A percentile compares a stretch with the other conserved stretches of the same genome.
Evolutionary conservation across 2,888 invertebrate genomes (phyloP).

Genomic region (Ennomos quercinarius): DNA sequence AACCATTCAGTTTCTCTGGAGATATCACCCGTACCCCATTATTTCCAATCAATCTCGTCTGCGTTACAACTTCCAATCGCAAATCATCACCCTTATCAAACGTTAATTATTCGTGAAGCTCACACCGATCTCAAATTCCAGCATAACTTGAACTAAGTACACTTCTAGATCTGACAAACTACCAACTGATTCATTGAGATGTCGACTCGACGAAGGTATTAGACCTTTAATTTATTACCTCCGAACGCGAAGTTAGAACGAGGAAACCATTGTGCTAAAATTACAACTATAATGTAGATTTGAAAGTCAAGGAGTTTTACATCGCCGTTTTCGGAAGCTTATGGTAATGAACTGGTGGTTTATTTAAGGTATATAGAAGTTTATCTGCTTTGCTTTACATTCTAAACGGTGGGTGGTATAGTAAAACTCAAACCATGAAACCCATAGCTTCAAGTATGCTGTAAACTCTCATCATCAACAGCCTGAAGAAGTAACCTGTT

Average conservation of each 20-base stretch:
- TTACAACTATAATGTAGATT: constrained; percentile 36
- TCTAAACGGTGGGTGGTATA: too few relatives aligned
- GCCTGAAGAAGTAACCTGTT: too few relatives aligned
- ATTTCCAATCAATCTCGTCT: neutral
- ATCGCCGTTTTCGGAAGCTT: constrained; percentile 23
- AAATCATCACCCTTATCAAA: constrained; percentile 14
- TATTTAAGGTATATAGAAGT: constrained; percentile 15
- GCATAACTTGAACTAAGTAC: constrained; percentile 27
- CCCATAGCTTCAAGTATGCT: too few relatives aligned
- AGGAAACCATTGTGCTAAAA: constrained; percentile 49
- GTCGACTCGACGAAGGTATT: constrained; percentile 49
- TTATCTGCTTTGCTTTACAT: neutral
- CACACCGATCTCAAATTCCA: constrained; percentile 19
- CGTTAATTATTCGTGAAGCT: constrained; percentile 16
- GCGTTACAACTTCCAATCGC: neutral
- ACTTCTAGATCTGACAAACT: constrained; percentile 37
- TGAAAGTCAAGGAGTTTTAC: constrained; percentile 31
- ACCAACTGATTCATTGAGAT: constrained; percentile 49
- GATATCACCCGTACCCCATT: neutral
- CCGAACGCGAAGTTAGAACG: constrained; percentile 40
- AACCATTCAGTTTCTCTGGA: too few relatives aligned
- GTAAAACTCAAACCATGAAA: too few relatives aligned
- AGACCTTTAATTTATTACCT: constrained; percentile 53
- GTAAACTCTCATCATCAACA: too few relatives aligned
- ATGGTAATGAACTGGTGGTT: constrained; percentile 27